These are phyloP conservation scores for Premnoplex brunnescens DNA, from an alignment of 2,797 vertebrate genomes.

Conservation along the genomic window DNA sequence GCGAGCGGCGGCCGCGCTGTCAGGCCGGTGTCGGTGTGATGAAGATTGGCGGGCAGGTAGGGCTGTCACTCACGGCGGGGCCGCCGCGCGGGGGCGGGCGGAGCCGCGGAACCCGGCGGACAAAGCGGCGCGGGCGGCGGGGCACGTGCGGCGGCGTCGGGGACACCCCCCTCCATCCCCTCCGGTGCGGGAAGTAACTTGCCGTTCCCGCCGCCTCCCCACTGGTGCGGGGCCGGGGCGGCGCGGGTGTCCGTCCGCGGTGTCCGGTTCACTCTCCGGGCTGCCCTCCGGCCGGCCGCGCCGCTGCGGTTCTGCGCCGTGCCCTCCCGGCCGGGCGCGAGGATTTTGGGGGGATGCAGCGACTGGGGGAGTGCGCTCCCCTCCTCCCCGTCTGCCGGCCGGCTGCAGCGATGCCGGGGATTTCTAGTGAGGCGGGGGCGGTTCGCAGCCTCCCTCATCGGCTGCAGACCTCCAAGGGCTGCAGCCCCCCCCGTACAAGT, in stretches of 20 bases:
- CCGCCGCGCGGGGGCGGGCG: slow-evolving; percentile 25
- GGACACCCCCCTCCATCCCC: neutral
- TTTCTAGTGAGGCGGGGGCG: too few relatives aligned
- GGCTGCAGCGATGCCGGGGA: neutral
- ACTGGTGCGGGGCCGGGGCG: neutral
- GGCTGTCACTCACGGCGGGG: slow-evolving; percentile 95
- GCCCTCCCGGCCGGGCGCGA: neutral
- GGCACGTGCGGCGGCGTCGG: neutral
- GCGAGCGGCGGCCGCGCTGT: slow-evolving; percentile 96
- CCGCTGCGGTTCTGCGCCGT: neutral
- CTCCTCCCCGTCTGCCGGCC: neutral
- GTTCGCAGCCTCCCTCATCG: too few relatives aligned
- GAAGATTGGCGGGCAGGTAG: slow-evolving; percentile 99
- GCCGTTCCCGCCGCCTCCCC: neutral
- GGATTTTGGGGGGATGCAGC: neutral
- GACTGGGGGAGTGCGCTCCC: neutral
- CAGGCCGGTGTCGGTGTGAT: slow-evolving; percentile 98
- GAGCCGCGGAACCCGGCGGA: neutral
- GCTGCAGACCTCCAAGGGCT: neutral
- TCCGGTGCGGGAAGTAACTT: slow-evolving; percentile 28
- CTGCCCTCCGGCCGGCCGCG: neutral
- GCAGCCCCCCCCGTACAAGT: neutral
- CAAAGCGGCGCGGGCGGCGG: neutral
- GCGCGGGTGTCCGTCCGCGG: neutral
- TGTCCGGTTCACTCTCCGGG: neutral